phyloP scores from a whole-genome alignment of 2,888 invertebrate species.

The Strigamia crassipes region DNA sequence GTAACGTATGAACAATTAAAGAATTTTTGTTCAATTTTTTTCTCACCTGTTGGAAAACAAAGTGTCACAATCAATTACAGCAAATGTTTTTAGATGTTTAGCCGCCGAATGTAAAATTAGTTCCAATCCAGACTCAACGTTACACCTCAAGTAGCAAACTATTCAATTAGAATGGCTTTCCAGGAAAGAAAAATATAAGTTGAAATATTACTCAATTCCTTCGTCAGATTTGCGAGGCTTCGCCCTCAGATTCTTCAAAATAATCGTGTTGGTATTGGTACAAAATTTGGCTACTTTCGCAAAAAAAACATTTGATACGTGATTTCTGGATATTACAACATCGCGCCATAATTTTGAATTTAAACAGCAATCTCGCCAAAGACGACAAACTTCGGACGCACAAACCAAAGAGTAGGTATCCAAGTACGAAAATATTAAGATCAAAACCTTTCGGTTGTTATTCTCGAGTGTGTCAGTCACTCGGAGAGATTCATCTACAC shows the following conservation, averaged over 20 bases:
- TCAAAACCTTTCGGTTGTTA: neutral
- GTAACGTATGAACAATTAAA: too few relatives aligned
- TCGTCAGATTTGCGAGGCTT: neutral
- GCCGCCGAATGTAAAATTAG: neutral
- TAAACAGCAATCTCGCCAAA: constrained; percentile 33
- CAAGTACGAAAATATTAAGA: neutral
- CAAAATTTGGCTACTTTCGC: neutral
- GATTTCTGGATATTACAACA: neutral
- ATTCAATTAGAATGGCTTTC: neutral
- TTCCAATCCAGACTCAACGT: neutral
- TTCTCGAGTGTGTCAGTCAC: neutral
- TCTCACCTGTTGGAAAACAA: neutral
- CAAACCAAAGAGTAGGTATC: neutral
- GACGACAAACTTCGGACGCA: neutral
- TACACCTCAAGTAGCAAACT: neutral
- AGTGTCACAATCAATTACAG: constrained; percentile 9
- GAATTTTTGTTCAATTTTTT: neutral
- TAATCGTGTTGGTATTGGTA: neutral
- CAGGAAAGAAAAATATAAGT: neutral
- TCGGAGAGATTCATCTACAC: neutral
- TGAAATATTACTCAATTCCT: neutral
- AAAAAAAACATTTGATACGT: neutral
- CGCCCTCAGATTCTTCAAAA: neutral
- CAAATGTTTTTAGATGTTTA: neutral
- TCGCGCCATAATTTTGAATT: constrained; percentile 6